Evolutionary conservation across 92 coral and sea anemone species (phyloP), one percentile per base, ranked within the genome.

Genomic region (Epizoanthus rinbou): DNA sequence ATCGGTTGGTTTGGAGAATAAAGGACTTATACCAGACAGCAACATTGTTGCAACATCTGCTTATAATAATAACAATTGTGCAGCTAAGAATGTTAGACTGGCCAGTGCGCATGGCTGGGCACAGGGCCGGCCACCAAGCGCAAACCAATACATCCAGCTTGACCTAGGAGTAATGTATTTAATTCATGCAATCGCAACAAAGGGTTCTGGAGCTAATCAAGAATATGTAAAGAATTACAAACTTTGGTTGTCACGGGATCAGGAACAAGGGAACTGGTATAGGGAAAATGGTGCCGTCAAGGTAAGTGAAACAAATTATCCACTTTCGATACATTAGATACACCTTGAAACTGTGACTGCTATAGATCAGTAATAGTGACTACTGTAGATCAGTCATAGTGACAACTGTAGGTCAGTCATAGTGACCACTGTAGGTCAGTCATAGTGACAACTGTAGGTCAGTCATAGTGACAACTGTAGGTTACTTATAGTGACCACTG

Each of bases 181-280:
- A 8, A n/a, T 71, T 47, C 45, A 71, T 71, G 57, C 76, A 16
- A 37, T 71, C 28, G 76, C 57, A 71, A 71, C 76, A 2, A 71
- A 37, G 5, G 76, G 76, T 41, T 4, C 33, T 16, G 18, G 50
- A 6, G 8, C 5, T 1, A 0, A n/a, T 13, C 3, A 25, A 3
- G 17, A 9, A 2, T 71, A 58, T 58, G 16, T 71, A 19, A 43
- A 19, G 18, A 9, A 43, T 23, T 71, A 71, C 58, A 43, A 71
- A 56, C 58, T 71, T 4, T n/a, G 0, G 7, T 39, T 71, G 4
- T 45, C 76, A 45, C 21, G 1, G 4, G 57, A 71, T 22, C 2
- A 1, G 45, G 3, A 41, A 41, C 45, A 31, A 1, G 16, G 76
- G 76, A 6, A 45, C 7, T 43, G 57, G 76, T 21, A 23, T 8